Evolutionary conservation across 2,888 invertebrate genomes (phyloP).

Genomic region (Acrobasis repandana): DNA sequence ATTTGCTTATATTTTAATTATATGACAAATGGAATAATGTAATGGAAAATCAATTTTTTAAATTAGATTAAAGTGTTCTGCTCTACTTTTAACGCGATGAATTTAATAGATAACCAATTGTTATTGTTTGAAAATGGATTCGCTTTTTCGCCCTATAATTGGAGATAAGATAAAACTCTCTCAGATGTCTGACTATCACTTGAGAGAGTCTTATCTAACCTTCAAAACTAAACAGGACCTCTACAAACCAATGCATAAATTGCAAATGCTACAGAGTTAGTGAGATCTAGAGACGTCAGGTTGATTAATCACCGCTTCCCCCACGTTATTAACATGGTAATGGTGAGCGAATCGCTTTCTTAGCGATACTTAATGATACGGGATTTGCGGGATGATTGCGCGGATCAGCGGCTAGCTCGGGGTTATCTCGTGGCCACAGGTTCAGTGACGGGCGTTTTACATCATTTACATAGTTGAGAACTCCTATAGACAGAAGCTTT

Average conservation of each 20-base stretch:
- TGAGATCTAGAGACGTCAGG: slow-evolving; percentile 69
- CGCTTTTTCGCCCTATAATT: no score
- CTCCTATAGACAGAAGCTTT: neutral
- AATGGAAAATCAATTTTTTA: no score
- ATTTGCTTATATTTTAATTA: no score
- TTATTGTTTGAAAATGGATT: no score
- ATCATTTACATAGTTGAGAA: neutral
- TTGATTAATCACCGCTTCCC: slow-evolving; percentile 79
- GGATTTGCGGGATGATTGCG: slow-evolving; percentile 77
- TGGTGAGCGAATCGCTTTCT: slow-evolving; percentile 79
- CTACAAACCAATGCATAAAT: slow-evolving; percentile 77
- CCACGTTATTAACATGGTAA: slow-evolving; percentile 82
- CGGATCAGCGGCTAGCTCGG: slow-evolving; percentile 50
- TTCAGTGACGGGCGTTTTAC: slow-evolving; percentile 30
- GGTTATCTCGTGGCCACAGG: slow-evolving; percentile 64
- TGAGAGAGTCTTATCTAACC: slow-evolving; percentile 30
- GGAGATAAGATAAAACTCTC: no score
- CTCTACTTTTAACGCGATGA: no score
- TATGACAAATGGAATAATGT: no score
- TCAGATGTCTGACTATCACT: neutral
- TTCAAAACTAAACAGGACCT: slow-evolving; percentile 48
- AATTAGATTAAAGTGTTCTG: no score
- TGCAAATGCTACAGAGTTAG: slow-evolving; percentile 61
- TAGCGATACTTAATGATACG: slow-evolving; percentile 80
- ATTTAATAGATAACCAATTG: no score